A percentile compares a stretch with the other conserved stretches of the same genome.
phyloP scores from a whole-genome alignment of 1,140 invertebrate genomes.

The Ladona fulva region DNA sequence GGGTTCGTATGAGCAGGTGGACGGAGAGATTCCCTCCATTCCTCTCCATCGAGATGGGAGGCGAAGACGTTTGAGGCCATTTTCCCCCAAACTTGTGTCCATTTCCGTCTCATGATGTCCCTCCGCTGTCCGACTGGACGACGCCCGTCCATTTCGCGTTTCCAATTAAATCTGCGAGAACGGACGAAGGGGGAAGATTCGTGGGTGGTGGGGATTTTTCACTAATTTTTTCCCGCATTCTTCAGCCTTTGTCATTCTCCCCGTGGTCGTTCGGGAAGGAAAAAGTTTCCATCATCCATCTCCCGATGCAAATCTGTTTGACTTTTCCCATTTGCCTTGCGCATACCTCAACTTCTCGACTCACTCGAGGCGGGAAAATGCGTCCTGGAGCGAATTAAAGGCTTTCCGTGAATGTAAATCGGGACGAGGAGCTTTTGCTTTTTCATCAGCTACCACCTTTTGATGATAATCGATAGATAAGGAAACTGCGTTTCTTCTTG shows the following conservation, averaged over 20 bases:
- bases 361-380: too few species aligned
- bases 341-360: too few species aligned
- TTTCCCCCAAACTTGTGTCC: background rate
- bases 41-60: too few species aligned
- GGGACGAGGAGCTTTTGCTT: too few species aligned
- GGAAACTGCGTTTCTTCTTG: too few species aligned
- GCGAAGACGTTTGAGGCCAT: too few species aligned
- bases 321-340: background rate
- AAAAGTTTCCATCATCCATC: slow-evolving; percentile 2
- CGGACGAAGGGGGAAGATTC: background rate
- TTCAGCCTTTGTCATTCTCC: background rate
- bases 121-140: background rate
- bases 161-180: background rate
- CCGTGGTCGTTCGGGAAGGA: background rate
- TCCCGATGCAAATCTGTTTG: slow-evolving; percentile 8
- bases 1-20: too few species aligned
- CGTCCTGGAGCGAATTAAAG: too few species aligned
- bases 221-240: background rate
- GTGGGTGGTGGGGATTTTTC: background rate
- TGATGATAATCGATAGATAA: too few species aligned
- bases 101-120: background rate
- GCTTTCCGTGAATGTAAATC: too few species aligned
- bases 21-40: too few species aligned
- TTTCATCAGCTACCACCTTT: too few species aligned
- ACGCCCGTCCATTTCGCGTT: background rate